A percentile compares a stretch with the other conserved stretches of the same genome.
Evolutionary conservation across 2,888 invertebrate species (phyloP).

Genomic region (Teleiodes luculella): DNA sequence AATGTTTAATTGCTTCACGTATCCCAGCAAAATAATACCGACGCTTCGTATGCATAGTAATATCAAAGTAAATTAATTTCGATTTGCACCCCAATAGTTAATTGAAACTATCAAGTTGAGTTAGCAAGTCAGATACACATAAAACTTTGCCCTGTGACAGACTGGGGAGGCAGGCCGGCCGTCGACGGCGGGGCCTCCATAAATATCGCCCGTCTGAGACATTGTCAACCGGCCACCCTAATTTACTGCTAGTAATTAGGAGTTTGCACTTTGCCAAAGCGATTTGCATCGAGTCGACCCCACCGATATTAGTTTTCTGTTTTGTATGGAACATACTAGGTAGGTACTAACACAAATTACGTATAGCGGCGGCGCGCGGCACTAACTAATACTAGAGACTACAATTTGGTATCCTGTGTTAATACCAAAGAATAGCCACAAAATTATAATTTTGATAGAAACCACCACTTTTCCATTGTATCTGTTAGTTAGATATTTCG

Average conservation of each 20-base stretch:
- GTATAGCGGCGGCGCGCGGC: too few relatives aligned
- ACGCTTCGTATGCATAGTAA: not conserved
- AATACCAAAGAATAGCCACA: too few relatives aligned
- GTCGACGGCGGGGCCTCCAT: conserved; percentile 48
- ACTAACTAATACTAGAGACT: too few relatives aligned
- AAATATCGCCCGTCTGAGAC: conserved; percentile 75
- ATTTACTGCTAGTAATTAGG: conserved; percentile 77
- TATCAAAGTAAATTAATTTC: conserved; percentile 2
- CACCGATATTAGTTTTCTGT: conserved; percentile 38
- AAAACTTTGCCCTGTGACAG: conserved; percentile 52
- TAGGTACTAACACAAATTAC: not conserved
- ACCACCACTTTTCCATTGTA: too few relatives aligned
- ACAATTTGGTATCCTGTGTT: too few relatives aligned
- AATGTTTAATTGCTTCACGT: too few relatives aligned
- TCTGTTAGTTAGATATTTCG: too few relatives aligned
- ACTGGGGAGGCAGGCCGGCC: conserved; percentile 53
- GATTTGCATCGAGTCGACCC: conserved; percentile 71
- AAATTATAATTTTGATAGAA: too few relatives aligned
- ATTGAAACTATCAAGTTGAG: conserved; percentile 7
- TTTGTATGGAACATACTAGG: not conserved
- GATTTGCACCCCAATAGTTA: conserved; percentile 4
- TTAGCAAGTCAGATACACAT: conserved; percentile 15
- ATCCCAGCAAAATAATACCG: too few relatives aligned
- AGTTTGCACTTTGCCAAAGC: conserved; percentile 78
- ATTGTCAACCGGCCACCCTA: conserved; percentile 77